phyloP scores from a whole-genome alignment of 2,888 invertebrate genomes.

The Nasonovia ribisnigri region DNA sequence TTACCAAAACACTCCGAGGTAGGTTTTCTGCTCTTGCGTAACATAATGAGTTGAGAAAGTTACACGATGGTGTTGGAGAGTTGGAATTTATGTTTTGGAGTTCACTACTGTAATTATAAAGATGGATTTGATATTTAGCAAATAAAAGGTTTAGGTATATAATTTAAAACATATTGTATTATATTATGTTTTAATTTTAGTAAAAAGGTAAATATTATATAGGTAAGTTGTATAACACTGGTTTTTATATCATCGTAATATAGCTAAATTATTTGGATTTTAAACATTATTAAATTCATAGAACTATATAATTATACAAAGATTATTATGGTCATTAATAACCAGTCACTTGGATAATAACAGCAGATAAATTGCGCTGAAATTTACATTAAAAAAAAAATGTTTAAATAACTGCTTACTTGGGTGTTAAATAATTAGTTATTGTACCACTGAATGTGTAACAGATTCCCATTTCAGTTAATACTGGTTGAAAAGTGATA shows the following conservation, averaged over 20 bases:
- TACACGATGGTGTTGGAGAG: constrained; percentile 71
- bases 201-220: neutral
- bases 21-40: constrained; percentile 72
- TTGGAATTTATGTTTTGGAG: constrained; percentile 49
- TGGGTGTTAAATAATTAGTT: constrained; percentile 72
- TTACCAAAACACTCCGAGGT: constrained; percentile 72
- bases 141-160: neutral
- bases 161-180: neutral
- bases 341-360: neutral
- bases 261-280: neutral
- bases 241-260: neutral
- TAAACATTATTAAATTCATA: neutral
- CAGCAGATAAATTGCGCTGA: neutral
- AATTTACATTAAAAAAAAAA: neutral
- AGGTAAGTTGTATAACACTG: neutral
- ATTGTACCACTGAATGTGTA: constrained; percentile 77
- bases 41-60: constrained; percentile 73
- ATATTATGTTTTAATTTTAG: neutral
- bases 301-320: neutral
- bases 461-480: constrained; percentile 79
- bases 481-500: constrained; percentile 67
- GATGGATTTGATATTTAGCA: neutral
- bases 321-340: neutral
- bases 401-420: constrained; percentile 70
- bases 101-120: constrained; percentile 52